Evolutionary conservation across 2,888 invertebrate species (phyloP).

Genomic region (Hecatera dysodea): DNA sequence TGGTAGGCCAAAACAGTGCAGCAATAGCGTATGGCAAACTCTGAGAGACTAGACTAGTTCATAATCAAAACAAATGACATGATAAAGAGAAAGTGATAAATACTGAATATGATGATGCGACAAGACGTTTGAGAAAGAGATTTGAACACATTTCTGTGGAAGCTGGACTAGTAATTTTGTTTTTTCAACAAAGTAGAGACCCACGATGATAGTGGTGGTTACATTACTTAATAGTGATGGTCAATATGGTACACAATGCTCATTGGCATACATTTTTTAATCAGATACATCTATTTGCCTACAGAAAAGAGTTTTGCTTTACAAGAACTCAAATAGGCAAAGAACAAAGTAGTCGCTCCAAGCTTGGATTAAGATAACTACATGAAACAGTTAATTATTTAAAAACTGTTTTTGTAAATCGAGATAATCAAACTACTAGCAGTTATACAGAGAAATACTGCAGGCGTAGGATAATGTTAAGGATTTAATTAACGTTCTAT

Average conservation of each 20-base stretch:
- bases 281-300: neutral
- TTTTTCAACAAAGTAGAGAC: neutral
- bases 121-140: neutral
- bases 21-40: too few relatives aligned
- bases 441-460: neutral
- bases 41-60: too few relatives aligned
- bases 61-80: neutral
- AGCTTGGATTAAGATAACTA: neutral
- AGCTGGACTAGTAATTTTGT: neutral
- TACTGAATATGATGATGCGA: neutral
- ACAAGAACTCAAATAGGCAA: neutral
- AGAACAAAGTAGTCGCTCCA: neutral
- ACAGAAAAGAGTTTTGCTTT: neutral
- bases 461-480: slow-evolving; percentile 9
- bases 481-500: slow-evolving; percentile 29
- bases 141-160: neutral
- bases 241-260: too few relatives aligned
- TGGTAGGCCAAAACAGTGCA: neutral
- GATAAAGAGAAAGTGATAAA: neutral
- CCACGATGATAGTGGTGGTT: too few relatives aligned
- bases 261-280: too few relatives aligned
- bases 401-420: slow-evolving; percentile 9
- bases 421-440: slow-evolving; percentile 18
- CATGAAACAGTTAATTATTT: slow-evolving; percentile 10
- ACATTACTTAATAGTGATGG: too few relatives aligned